Base-by-base conservation (phyloP, 2,888 invertebrate species). In the Amblyjoppa proteus region DNA sequence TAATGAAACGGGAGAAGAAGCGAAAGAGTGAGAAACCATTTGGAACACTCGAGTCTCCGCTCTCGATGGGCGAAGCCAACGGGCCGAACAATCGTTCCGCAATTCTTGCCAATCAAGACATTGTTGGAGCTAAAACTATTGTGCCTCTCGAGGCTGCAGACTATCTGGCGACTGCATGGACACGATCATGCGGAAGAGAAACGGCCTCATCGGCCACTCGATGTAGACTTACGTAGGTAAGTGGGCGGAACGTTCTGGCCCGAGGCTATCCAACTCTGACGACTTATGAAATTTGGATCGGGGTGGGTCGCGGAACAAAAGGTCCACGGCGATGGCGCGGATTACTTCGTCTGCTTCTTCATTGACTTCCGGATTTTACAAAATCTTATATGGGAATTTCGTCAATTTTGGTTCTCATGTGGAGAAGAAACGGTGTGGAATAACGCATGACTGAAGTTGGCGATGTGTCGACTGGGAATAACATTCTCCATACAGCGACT, bases 81-180 rank as follows among this genome's bases (percentile, higher is more conserved):
- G 85, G 9, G 83, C 84, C 89, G 91, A 91, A 92, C 92, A 92
- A 92, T 92, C 91, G 92, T 87, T 88, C 84, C 88, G 90, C 91
- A 91, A 92, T 93, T 92, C 91, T 91, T 93, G 89, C 92, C 92
- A 92, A 93, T 93, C 93, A 93, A 91, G 89, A 91, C 90, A 93
- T 91, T 91, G 91, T 92, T 90, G 89, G 90, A 89, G 91, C 90
- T 92, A 91, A 91, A 92, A 91, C 92, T 92, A 93, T 93, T 93
- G 93, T 92, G 89, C 89, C 89, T 87, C 88, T 88, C 68, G 71
- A 84, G 77, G 77, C 16, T n/a, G 28, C n/a, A 74, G 49, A 31
- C 91, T 91, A 91, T 91, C 90, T 90, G 90, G 84, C 88, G 91
- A 89, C 89, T 91, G 90, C 89, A 89, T 87, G 88, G 87, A 68